Percentiles rank a stretch among this genome's conserved stretches.
phyloP scores from a whole-genome alignment of 2,113 vertebrate species.

The Vulpes ferrilata region DNA sequence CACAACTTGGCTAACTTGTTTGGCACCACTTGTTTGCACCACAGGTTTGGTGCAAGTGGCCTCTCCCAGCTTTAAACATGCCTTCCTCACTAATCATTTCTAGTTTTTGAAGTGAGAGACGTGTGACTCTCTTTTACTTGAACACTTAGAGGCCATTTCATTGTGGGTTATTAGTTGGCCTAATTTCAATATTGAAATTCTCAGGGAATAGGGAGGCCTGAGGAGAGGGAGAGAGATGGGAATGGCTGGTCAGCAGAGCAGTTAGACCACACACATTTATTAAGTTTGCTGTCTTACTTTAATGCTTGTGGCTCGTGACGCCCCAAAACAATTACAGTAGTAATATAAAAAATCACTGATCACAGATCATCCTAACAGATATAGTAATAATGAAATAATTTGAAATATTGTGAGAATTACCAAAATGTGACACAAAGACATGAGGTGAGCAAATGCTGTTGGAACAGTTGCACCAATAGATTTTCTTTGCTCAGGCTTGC shows the following conservation, averaged over 20 bases:
- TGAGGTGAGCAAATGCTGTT: neutral
- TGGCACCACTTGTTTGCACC: too few relatives aligned
- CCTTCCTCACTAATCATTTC: neutral
- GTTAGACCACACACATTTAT: neutral
- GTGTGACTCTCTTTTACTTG: neutral
- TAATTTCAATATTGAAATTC: neutral
- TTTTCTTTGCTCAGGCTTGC: neutral
- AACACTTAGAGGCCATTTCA: neutral
- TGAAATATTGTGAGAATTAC: neutral
- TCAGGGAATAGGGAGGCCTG: neutral
- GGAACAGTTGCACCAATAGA: neutral
- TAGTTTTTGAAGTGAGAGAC: neutral
- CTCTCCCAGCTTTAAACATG: neutral
- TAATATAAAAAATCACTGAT: neutral
- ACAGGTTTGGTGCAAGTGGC: neutral
- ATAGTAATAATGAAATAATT: neutral
- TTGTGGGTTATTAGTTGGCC: neutral
- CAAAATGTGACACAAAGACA: neutral
- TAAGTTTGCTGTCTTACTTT: neutral
- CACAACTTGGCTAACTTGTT: neutral
- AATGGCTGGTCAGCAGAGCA: neutral
- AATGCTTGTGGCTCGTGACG: neutral
- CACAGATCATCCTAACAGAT: neutral
- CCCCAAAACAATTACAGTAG: neutral
- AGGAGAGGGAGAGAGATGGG: neutral